These are phyloP conservation scores for Drosophila busckii DNA, from an alignment of 1,140 invertebrate species.

Conservation along the genomic window DNA sequence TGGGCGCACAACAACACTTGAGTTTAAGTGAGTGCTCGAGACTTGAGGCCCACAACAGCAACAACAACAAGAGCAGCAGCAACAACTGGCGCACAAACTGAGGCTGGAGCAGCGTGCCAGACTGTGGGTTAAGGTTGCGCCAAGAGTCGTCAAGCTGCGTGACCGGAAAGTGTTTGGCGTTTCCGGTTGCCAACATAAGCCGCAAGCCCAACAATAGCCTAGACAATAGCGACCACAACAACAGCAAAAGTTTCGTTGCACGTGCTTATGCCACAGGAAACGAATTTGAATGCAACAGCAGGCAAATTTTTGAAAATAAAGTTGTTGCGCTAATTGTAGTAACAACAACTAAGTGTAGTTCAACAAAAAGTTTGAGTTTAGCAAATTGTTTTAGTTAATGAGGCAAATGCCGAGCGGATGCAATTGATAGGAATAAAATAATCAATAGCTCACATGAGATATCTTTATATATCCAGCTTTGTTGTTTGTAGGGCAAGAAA, in stretches of 20 bases:
- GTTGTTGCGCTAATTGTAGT: too few species aligned
- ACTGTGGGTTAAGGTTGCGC: conserved; percentile 11
- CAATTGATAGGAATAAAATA: too few species aligned
- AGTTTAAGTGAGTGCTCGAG: conserved; percentile 70
- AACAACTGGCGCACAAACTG: not conserved
- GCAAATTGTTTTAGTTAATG: too few species aligned
- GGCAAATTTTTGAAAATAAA: conserved; percentile 27
- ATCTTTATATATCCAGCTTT: too few species aligned
- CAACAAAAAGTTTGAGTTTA: too few species aligned
- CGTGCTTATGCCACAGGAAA: conserved; percentile 27
- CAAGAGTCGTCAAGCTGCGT: conserved; percentile 51
- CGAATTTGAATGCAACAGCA: not conserved
- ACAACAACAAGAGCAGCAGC: conserved; percentile 1
- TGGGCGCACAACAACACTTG: conserved; percentile 70
- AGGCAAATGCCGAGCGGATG: too few species aligned
- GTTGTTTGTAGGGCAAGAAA: too few species aligned
- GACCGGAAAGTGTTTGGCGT: conserved; percentile 70
- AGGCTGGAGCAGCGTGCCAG: not conserved
- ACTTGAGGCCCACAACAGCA: conserved; percentile 29
- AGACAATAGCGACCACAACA: conserved; percentile 44
- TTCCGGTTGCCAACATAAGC: conserved; percentile 47
- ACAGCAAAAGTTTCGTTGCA: conserved; percentile 19
- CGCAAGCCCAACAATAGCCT: conserved; percentile 55
- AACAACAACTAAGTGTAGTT: too few species aligned
- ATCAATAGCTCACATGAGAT: too few species aligned